Conservation (phyloP, 2,888 invertebrate species). For the Meandrusa payeni region DNA sequence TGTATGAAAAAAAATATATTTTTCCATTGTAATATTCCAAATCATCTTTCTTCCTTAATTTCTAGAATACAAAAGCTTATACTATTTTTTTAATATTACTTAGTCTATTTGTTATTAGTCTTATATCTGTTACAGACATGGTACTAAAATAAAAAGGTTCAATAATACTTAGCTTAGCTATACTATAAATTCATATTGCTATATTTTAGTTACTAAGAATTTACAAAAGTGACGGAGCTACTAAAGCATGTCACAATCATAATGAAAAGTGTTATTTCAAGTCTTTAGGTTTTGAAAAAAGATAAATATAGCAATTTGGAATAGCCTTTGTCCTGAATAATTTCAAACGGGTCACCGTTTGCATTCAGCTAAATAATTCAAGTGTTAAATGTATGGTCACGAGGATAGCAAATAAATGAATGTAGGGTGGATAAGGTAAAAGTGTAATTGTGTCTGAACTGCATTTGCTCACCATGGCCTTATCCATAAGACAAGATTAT, state of each 20-base stretch:
- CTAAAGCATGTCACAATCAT: background rate
- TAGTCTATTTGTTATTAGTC: constrained; percentile 39
- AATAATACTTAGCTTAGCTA: constrained; percentile 33
- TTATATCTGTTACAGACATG: constrained; percentile 39
- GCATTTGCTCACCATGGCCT: no score
- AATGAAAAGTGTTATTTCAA: background rate
- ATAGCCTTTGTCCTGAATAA: background rate
- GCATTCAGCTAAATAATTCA: background rate
- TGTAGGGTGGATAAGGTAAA: no score
- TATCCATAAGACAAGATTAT: no score
- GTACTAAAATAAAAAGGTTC: constrained; percentile 35
- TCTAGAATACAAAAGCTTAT: constrained; percentile 38
- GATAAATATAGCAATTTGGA: background rate
- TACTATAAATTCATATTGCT: constrained; percentile 25
- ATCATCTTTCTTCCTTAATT: constrained; percentile 32
- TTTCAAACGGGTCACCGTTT: background rate
- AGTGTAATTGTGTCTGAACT: no score
- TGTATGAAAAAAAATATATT: constrained; percentile 49
- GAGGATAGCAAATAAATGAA: no score
- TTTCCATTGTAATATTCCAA: constrained; percentile 45
- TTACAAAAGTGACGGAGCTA: constrained; percentile 9
- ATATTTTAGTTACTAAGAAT: constrained; percentile 23
- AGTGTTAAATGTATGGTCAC: constrained; percentile 3
- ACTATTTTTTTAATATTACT: constrained; percentile 36
- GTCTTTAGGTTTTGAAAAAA: background rate